Evolutionary conservation across 1,140 invertebrate genomes (phyloP).

Genomic region (Pachypsylla venusta): DNA sequence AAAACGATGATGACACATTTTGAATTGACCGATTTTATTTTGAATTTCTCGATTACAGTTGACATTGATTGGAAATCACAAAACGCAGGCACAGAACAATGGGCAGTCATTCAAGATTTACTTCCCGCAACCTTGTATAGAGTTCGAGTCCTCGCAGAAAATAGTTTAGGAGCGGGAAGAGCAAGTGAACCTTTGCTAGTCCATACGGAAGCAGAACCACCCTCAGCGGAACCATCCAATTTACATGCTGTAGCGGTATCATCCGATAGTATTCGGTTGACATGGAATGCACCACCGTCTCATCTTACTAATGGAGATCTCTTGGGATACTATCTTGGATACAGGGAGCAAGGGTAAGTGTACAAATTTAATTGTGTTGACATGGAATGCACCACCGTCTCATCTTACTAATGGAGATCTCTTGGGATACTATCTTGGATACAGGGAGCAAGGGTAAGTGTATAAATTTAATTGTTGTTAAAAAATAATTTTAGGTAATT

Average conservation of each 20-base stretch:
- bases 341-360: constrained; percentile 28
- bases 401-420: constrained; percentile 37
- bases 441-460: constrained; percentile 28
- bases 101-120: constrained; percentile 30
- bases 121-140: constrained; percentile 36
- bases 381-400: constrained; percentile 31
- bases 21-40: no score
- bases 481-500: no score
- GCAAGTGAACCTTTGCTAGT: constrained; percentile 31
- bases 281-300: constrained; percentile 31
- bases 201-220: constrained; percentile 38
- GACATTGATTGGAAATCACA: constrained; percentile 22
- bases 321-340: constrained; percentile 41
- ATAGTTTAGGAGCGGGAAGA: constrained; percentile 34
- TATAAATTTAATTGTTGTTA: no score
- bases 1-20: no score
- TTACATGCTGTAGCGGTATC: constrained; percentile 34
- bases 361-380: constrained; percentile 15
- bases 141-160: constrained; percentile 36
- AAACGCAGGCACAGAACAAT: constrained; percentile 27
- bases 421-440: constrained; percentile 41
- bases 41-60: constrained; percentile 5
- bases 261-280: constrained; percentile 27
- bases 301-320: constrained; percentile 37
- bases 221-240: constrained; percentile 35